phyloP scores from a whole-genome alignment of 2,113 vertebrate genomes.

The Malurus elegans region DNA sequence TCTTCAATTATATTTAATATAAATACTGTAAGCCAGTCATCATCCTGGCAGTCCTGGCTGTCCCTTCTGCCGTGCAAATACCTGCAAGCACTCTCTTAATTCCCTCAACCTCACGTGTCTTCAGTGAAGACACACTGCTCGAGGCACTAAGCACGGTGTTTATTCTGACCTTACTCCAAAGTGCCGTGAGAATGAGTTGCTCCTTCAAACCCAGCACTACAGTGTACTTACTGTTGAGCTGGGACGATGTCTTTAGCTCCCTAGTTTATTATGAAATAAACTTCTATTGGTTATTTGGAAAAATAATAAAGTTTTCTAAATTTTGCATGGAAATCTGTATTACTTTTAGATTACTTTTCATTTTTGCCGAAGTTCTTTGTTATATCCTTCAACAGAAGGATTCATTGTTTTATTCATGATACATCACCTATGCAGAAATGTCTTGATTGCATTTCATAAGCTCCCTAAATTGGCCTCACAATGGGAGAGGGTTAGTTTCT shows the following conservation, averaged over 20 bases:
- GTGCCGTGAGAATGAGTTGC: not conserved
- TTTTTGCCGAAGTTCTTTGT: not conserved
- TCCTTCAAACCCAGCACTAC: not conserved
- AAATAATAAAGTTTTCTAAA: not conserved
- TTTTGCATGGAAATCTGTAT: not conserved
- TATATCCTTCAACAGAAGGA: not conserved
- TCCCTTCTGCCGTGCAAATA: not conserved
- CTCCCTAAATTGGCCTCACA: not conserved
- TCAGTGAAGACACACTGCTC: not conserved
- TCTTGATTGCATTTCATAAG: not conserved
- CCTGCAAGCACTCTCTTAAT: not conserved
- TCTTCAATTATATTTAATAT: not conserved
- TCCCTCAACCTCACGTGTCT: fast-evolving
- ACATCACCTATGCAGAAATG: not conserved
- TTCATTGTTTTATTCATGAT: not conserved
- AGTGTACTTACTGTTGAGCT: not conserved
- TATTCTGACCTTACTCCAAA: not conserved
- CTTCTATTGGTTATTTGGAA: not conserved
- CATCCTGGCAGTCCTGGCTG: not conserved
- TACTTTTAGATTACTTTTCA: not conserved
- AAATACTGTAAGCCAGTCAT: not conserved
- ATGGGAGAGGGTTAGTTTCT: not conserved
- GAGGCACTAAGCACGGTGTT: not conserved
- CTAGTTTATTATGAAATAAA: not conserved
- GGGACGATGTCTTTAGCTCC: not conserved